Evolutionary conservation across 2,113 vertebrate genomes (phyloP).

Genomic region (Amblyopsis rosae): DNA sequence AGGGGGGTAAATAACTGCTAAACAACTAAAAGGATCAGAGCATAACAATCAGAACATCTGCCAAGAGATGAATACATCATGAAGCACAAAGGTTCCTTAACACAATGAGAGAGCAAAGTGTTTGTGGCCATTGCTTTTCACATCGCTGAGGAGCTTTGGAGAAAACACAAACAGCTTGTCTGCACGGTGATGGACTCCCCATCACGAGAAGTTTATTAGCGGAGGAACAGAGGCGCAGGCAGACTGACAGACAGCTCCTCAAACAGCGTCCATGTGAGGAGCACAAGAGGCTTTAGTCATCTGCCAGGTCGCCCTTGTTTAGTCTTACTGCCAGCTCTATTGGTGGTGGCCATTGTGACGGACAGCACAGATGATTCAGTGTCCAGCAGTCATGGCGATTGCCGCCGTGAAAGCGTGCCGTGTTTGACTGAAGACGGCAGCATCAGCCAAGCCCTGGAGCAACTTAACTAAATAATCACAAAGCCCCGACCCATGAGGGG

Average conservation of each 20-base stretch:
- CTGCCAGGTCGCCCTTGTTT: slow-evolving; percentile 42
- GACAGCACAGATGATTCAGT: slow-evolving; percentile 40
- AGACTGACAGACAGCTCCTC: slow-evolving; percentile 35
- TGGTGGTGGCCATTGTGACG: slow-evolving; percentile 20
- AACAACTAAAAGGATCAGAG: neutral
- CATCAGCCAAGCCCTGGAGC: slow-evolving; percentile 47
- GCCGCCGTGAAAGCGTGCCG: slow-evolving; percentile 28
- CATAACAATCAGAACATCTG: neutral
- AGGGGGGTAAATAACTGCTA: neutral
- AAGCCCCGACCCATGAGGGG: slow-evolving; percentile 28
- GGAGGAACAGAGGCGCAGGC: slow-evolving; percentile 31
- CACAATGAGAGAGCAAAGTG: neutral
- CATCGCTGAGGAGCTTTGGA: neutral
- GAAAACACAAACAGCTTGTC: slow-evolving; percentile 27
- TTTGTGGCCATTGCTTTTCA: neutral
- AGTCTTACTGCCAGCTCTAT: slow-evolving; percentile 32
- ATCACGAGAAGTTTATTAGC: slow-evolving; percentile 21
- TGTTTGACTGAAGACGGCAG: slow-evolving; percentile 48
- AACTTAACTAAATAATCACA: slow-evolving; percentile 59
- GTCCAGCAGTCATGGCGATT: slow-evolving; percentile 40
- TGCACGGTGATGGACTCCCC: slow-evolving; percentile 33
- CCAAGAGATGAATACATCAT: neutral
- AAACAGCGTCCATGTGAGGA: slow-evolving; percentile 35
- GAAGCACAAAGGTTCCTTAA: neutral
- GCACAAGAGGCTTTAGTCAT: slow-evolving; percentile 21